phyloP scores from a whole-genome alignment of 35 echinoderm and acorn worm genomes.

The Diadema setosum region DNA sequence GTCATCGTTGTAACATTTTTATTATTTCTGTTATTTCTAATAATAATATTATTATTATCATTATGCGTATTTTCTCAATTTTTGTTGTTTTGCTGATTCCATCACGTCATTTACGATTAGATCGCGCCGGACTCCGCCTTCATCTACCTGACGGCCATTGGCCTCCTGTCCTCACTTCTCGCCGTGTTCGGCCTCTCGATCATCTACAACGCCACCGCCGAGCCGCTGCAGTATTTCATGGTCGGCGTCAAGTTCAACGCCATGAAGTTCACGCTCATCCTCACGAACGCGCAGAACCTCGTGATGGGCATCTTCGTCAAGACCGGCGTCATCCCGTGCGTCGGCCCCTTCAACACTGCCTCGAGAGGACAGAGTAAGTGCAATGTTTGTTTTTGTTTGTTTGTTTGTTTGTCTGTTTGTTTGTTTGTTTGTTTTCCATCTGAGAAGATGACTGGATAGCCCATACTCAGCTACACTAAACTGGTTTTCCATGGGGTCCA shows the following conservation, averaged over 20 bases:
- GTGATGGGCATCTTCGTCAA: constrained; percentile 23
- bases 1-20: no score
- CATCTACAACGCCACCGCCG: constrained; percentile 18
- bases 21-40: no score
- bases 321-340: not conserved
- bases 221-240: not conserved
- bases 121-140: constrained; percentile 1
- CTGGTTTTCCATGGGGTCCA: no score
- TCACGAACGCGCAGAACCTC: constrained; percentile 36
- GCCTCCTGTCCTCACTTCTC: constrained; percentile 12
- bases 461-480: no score
- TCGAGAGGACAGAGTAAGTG: constrained; percentile 11
- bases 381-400: no score
- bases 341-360: not conserved
- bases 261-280: constrained; percentile 38
- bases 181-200: constrained; percentile 38
- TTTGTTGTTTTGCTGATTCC: not conserved
- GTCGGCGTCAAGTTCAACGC: constrained; percentile 16
- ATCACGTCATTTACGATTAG: no score
- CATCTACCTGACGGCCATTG: constrained; percentile 16
- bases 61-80: not conserved
- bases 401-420: no score
- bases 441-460: no score
- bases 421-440: no score
- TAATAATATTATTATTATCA: no score